Percentiles rank a stretch among this genome's conserved stretches.
Conservation (phyloP, 2,113 vertebrate species). For the Chiloscyllium plagiosum region DNA sequence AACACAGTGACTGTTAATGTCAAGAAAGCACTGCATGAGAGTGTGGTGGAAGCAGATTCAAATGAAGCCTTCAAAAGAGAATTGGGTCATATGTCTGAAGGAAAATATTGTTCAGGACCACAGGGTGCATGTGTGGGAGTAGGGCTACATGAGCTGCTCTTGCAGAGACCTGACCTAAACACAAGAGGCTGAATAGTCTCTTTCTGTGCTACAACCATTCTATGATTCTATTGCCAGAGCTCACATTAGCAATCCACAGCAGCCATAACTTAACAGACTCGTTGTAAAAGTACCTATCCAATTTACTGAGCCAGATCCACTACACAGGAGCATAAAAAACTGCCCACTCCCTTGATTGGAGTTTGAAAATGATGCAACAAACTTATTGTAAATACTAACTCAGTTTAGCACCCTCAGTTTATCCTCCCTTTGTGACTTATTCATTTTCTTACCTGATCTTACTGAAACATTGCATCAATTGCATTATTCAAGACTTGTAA, state of each 20-base stretch:
- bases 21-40: background rate
- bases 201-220: background rate
- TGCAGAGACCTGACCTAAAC: background rate
- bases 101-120: background rate
- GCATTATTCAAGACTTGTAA: no score
- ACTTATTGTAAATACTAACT: background rate
- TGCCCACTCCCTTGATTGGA: no score
- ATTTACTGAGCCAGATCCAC: background rate
- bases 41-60: background rate
- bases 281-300: background rate
- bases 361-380: background rate
- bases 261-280: background rate
- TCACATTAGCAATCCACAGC: background rate
- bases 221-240: background rate
- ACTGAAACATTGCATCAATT: background rate
- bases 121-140: background rate
- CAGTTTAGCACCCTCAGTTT: background rate
- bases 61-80: background rate
- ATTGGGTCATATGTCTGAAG: background rate
- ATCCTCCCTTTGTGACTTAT: background rate
- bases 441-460: background rate
- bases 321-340: background rate
- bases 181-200: background rate
- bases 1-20: background rate
- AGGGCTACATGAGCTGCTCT: background rate